These are phyloP conservation scores for Micrastur ruficollis DNA, from an alignment of 2,797 vertebrate genomes.

Conservation along the genomic window DNA sequence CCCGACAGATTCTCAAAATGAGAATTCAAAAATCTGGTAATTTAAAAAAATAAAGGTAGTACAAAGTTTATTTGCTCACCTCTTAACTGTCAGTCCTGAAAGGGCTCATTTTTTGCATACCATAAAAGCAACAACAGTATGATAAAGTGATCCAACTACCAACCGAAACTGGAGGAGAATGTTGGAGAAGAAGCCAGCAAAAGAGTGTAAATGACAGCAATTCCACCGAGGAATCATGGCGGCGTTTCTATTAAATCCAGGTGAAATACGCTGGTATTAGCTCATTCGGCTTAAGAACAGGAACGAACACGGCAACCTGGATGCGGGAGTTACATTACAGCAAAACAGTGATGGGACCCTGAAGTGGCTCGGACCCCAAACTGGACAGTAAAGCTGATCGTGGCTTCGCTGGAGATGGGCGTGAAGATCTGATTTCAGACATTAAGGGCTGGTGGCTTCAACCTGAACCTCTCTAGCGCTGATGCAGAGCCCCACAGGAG, in stretches of 20 bases:
- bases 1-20: not conserved
- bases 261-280: not conserved
- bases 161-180: not conserved
- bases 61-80: not conserved
- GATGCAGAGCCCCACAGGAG: not conserved
- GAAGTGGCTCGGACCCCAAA: not conserved
- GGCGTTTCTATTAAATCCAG: not conserved
- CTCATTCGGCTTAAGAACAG: not conserved
- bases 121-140: not conserved
- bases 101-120: not conserved
- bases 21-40: not conserved
- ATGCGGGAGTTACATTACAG: not conserved
- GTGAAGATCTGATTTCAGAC: not conserved
- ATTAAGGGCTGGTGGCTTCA: not conserved
- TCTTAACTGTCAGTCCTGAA: not conserved
- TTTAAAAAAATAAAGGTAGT: not conserved
- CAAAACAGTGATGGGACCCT: not conserved
- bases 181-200: not conserved
- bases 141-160: not conserved
- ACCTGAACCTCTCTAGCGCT: not conserved
- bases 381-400: rapidly evolving
- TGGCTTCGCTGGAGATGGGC: not conserved
- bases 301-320: not conserved
- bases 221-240: not conserved
- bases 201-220: not conserved